Evolutionary conservation across 2,113 vertebrate species (phyloP), one percentile per base, ranked within the genome.

Genomic region (Callipepla californica): DNA sequence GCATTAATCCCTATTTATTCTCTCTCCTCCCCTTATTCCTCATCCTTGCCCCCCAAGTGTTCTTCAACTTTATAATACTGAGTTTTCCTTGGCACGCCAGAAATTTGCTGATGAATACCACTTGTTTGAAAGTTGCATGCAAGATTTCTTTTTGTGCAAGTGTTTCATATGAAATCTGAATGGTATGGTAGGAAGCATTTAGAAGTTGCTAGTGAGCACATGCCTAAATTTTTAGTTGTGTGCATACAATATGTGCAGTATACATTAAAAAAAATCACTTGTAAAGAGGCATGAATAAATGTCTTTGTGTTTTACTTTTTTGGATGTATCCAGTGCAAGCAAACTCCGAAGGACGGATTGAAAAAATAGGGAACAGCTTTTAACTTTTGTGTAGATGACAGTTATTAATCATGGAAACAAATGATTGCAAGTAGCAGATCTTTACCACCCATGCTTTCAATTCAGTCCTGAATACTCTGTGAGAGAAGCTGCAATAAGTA

Each of bases 111-210:
- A 82, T 94, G 85, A 94, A 92, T 94, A 89, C 73, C 62, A 89
- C 77, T 96, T 96, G 95, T 94, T 88, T 84, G 90, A 90, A 90
- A 90, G 77, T 87, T 9, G 6, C 80, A 80, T 74, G 82, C 61
- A 78, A 57, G 57, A 86, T 84, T 93, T 80, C 42, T 86, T 61
- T 73, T 38, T 66, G 42, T 44, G 25, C 3, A 50, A 83, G 45
- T 34, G 26, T 84, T 80, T 89, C 80, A 47, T 76, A 74, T 69
- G 68, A 67, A 87, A n/a, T 63, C n/a, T 48, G 81, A 97, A 51
- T 32, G 3, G 14, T 50, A 48, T 32, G 3, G 14, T 47, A 82
- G 75, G 69, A 70, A 95, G 76, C 26, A 67, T 74, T 89, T 86
- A 91, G 66, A 91, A 89, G 62, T 80, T 70, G n/a, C 19, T 79